phyloP scores from a whole-genome alignment of 2,797 vertebrate species.

The Cossypha niveicapilla region DNA sequence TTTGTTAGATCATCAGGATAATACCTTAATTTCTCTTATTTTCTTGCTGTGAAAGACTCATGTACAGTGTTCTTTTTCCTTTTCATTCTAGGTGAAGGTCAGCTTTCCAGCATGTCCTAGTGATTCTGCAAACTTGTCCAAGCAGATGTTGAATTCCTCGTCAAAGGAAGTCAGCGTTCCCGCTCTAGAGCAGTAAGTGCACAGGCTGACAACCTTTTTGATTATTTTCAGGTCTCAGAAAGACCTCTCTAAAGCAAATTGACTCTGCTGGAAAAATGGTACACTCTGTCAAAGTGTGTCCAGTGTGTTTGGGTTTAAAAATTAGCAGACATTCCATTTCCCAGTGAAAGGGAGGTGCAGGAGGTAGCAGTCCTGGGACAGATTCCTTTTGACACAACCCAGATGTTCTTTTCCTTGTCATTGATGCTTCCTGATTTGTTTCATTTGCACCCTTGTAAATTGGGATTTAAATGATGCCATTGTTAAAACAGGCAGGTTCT shows the following conservation, averaged over 20 bases:
- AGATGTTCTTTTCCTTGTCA: not conserved
- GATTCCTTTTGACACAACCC: not conserved
- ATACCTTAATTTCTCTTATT: not conserved
- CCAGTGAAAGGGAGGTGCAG: not conserved
- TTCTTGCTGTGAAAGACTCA: slow-evolving; percentile 55
- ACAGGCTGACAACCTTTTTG: not conserved
- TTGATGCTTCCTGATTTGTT: not conserved
- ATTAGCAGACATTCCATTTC: not conserved
- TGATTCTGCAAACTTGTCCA: slow-evolving; percentile 72
- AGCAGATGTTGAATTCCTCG: slow-evolving; percentile 70
- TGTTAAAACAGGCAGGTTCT: not conserved
- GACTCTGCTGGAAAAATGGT: not conserved
- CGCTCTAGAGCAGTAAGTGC: slow-evolving; percentile 25
- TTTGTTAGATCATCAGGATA: not conserved
- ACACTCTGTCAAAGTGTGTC: not conserved
- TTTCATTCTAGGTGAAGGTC: slow-evolving; percentile 68
- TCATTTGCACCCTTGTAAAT: not conserved
- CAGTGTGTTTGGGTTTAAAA: not conserved
- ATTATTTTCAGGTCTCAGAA: not conserved
- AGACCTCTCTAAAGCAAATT: not conserved
- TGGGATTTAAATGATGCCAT: not conserved
- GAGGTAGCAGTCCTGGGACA: not conserved
- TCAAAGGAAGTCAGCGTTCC: slow-evolving; percentile 24
- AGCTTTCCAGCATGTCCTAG: slow-evolving; percentile 75
- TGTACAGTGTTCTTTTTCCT: slow-evolving; percentile 39